phyloP scores from a whole-genome alignment of 2,888 invertebrate genomes.

The Noctua pronuba region DNA sequence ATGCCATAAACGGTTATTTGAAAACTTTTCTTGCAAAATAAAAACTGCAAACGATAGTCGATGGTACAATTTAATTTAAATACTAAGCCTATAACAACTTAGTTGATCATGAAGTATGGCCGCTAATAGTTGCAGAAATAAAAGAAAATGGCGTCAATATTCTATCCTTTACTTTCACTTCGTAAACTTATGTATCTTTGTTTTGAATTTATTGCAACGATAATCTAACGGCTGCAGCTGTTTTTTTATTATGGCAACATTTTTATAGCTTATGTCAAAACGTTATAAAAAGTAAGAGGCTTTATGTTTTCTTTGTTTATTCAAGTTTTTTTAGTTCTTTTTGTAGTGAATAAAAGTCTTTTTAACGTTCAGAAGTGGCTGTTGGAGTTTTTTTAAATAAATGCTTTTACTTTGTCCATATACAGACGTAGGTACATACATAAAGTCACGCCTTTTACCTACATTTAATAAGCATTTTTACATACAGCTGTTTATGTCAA shows the following conservation, averaged over 20 bases:
- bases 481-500: not conserved
- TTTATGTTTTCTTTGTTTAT: constrained; percentile 10
- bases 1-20: not conserved
- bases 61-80: constrained; percentile 34
- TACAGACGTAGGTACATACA: not conserved
- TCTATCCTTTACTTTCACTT: constrained; percentile 44
- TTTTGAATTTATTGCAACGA: constrained; percentile 41
- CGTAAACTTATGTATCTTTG: constrained; percentile 35
- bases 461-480: not conserved
- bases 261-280: constrained; percentile 44
- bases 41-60: constrained; percentile 24
- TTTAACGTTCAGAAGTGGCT: not conserved
- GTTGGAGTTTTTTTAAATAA: not conserved
- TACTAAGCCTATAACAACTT: constrained; percentile 21
- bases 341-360: not conserved
- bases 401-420: not conserved
- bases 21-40: not conserved
- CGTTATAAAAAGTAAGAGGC: constrained; percentile 19
- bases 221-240: constrained; percentile 45
- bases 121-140: constrained; percentile 31
- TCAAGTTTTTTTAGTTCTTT: not conserved
- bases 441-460: not conserved
- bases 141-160: constrained; percentile 37
- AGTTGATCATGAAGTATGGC: constrained; percentile 25
- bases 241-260: constrained; percentile 42